Conservation (phyloP, 1,140 invertebrate species). For the Drosophila oshimai region DNA sequence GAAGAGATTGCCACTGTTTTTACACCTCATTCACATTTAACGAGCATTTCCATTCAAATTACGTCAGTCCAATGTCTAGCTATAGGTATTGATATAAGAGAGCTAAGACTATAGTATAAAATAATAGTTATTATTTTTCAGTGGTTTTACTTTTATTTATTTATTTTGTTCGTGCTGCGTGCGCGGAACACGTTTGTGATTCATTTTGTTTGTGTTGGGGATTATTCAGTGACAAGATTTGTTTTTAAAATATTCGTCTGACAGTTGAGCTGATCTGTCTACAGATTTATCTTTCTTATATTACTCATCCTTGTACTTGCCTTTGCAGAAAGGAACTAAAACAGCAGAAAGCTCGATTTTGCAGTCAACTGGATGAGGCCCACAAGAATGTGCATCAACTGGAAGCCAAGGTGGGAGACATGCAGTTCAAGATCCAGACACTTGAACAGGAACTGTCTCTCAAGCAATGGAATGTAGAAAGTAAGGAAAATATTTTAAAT, state of each 20-base stretch:
- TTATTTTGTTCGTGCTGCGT: constrained; percentile 44
- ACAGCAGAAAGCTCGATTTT: constrained; percentile 84
- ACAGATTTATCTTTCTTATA: constrained; percentile 17
- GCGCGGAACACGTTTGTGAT: constrained; percentile 54
- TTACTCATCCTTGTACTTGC: constrained; percentile 8
- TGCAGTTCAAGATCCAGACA: constrained; percentile 84
- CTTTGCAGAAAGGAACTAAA: constrained; percentile 83
- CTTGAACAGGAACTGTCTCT: constrained; percentile 84
- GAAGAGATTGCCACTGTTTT: constrained; percentile 44
- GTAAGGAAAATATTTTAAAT: constrained; percentile 82
- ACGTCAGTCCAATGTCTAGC: constrained; percentile 47
- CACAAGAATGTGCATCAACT: constrained; percentile 83
- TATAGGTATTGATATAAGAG: constrained; percentile 23
- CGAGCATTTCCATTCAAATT: constrained; percentile 57
- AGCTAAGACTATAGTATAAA: constrained; percentile 7
- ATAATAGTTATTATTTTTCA: constrained; percentile 25
- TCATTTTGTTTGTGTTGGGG: constrained; percentile 61
- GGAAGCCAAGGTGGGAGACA: constrained; percentile 84
- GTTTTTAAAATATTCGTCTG: constrained; percentile 29
- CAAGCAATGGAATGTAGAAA: constrained; percentile 85
- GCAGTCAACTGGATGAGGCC: constrained; percentile 84
- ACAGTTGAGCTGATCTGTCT: constrained; percentile 31
- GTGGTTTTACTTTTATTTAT: constrained; percentile 20
- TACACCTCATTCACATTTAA: constrained; percentile 65
- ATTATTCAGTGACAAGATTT: constrained; percentile 51